Evolutionary conservation across 1,140 invertebrate species (phyloP), one percentile per base, ranked within the genome.

Genomic region (Lycorma delicatula): DNA sequence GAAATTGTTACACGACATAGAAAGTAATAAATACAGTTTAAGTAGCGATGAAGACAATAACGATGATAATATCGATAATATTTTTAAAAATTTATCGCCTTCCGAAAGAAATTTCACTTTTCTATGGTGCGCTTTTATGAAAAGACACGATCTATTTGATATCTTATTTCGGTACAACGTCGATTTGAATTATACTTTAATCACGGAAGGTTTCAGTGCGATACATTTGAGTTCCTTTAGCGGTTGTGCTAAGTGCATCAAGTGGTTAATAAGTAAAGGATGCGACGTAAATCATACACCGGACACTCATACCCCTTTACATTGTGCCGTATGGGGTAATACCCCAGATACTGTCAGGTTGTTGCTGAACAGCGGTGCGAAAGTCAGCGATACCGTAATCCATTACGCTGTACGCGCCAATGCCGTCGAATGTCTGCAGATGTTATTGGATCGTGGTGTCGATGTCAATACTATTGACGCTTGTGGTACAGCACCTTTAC

Each of bases 321-420:
- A 91, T 71, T 89, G 85, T 66, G 86, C 87, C 4, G 87, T 87
- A 25, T 86, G 89, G 66, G 86, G 86, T 1, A 85, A 89, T 67
- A 83, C 85, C 34, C 74, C 79, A 5, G 82, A 85, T 66, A 84
- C 85, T 7, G 81, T 84, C 50, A 81, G 82, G 69, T 76, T 86
- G 58, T 75, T 90, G 27, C 74, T 89, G 44, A 80, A 80, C 20
- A 78, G 79, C 49, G 83, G 83, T 6, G 79, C 83, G 20, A 63
- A 78, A 80, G 50, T 59, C 1, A 82, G 85, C 62, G 86, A 88
- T 62, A 85, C 83, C n/a, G 78, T 88, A 9, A 70, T 91, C 4
- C 86, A 89, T 66, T 84, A 82, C 56, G 85, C 87, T 0, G 86
- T 89, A 0, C 74, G 85, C 54, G 82, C 84, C 1, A 87, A 86